Conservation (phyloP, 2,888 invertebrate species). For the Smittia aterrima region DNA sequence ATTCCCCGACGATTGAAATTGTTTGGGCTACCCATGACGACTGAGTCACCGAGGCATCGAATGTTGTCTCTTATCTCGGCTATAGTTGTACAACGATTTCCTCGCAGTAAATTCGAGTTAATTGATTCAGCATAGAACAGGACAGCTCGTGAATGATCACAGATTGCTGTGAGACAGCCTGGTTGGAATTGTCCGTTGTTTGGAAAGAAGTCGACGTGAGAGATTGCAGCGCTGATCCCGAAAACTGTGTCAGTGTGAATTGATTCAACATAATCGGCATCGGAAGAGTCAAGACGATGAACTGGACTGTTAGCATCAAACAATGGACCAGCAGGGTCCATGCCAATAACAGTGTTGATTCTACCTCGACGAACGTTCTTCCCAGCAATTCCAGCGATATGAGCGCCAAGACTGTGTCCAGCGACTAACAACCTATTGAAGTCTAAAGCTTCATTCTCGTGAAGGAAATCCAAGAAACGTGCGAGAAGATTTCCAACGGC, state of each 20-base stretch:
- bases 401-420: slow-evolving; percentile 42
- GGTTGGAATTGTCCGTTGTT: slow-evolving; percentile 48
- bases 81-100: not conserved
- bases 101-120: not conserved
- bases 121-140: slow-evolving; percentile 1
- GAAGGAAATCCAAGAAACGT: slow-evolving; percentile 42
- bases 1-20: too few relatives aligned
- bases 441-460: slow-evolving; percentile 44
- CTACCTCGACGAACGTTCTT: not conserved
- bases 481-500: slow-evolving; percentile 43
- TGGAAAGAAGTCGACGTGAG: slow-evolving; percentile 51
- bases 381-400: slow-evolving; percentile 45
- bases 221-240: slow-evolving; percentile 45
- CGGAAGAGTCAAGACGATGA: not conserved
- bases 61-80: not conserved
- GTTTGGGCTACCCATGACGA: too few relatives aligned
- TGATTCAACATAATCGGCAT: slow-evolving; percentile 3
- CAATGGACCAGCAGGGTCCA: slow-evolving; percentile 40
- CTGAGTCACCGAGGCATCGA: too few relatives aligned
- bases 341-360: slow-evolving; percentile 41
- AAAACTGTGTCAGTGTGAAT: slow-evolving; percentile 7
- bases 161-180: too few relatives aligned
- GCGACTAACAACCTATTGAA: not conserved
- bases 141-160: not conserved
- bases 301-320: slow-evolving; percentile 11